Conservation (phyloP, 2,113 vertebrate genomes). For the Crotophaga sulcirostris region DNA sequence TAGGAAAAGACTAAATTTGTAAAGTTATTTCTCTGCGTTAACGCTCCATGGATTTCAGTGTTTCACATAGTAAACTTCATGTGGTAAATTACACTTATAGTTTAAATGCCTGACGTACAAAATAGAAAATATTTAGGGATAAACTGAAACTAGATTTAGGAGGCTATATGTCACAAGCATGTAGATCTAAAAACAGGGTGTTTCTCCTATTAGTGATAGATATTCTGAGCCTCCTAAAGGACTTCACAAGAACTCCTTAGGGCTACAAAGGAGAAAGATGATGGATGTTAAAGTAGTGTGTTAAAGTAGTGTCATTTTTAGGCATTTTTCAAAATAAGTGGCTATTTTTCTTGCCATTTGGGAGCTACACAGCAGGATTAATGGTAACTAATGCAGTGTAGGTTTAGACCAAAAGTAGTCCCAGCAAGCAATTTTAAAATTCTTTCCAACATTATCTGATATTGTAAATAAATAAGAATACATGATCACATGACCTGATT, state of each 20-base stretch:
- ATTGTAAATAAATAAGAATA: slow-evolving; percentile 24
- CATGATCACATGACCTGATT: neutral
- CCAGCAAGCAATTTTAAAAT: slow-evolving; percentile 22
- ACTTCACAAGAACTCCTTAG: neutral
- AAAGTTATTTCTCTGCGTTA: neutral
- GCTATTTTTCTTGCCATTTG: slow-evolving; percentile 43
- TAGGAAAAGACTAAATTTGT: neutral
- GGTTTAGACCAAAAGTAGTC: slow-evolving; percentile 24
- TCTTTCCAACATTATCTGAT: neutral
- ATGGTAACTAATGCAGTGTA: slow-evolving; percentile 50
- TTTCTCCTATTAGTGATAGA: neutral
- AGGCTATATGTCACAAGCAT: neutral
- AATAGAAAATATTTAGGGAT: neutral
- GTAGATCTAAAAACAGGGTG: neutral
- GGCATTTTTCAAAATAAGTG: slow-evolving; percentile 46
- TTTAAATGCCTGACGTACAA: neutral
- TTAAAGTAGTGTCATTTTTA: slow-evolving; percentile 45
- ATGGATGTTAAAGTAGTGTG: slow-evolving; percentile 44
- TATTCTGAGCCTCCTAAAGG: neutral
- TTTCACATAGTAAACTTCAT: neutral
- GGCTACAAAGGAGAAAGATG: slow-evolving; percentile 28
- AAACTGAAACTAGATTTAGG: neutral
- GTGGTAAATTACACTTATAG: neutral
- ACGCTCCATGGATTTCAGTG: neutral
- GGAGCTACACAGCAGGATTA: slow-evolving; percentile 11